phyloP scores from a whole-genome alignment of 2,113 vertebrate genomes.

The Aegypius monachus region DNA sequence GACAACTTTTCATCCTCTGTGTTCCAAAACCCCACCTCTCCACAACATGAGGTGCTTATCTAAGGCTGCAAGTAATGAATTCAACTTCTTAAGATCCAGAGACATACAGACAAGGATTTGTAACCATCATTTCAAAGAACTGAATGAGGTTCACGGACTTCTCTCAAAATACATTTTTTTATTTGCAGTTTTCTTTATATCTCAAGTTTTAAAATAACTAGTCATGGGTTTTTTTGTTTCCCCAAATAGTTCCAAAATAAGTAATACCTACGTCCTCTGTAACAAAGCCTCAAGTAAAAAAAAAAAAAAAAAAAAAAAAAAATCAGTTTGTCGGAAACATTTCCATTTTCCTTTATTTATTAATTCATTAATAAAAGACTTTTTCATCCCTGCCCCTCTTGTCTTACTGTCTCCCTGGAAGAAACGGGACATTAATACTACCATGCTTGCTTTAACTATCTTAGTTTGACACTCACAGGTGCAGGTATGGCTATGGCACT shows the following conservation, averaged over 20 bases:
- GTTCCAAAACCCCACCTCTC: neutral
- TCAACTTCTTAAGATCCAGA: neutral
- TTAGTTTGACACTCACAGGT: slow-evolving; percentile 71
- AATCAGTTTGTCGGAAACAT: neutral
- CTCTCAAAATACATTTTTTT: neutral
- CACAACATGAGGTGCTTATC: neutral
- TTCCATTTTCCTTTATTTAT: neutral
- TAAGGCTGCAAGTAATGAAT: neutral
- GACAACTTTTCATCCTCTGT: neutral
- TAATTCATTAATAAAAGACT: neutral
- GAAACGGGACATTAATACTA: neutral
- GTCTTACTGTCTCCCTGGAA: neutral
- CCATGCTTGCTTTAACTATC: slow-evolving; percentile 44
- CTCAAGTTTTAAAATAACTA: neutral
- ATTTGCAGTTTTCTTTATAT: neutral
- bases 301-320: neutral
- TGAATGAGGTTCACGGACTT: neutral
- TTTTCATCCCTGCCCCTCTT: neutral
- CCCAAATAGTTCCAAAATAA: neutral
- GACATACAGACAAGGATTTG: neutral
- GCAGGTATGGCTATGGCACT: slow-evolving; percentile 70
- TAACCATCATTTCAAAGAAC: fast-evolving
- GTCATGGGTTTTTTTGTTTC: neutral
- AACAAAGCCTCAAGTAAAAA: neutral
- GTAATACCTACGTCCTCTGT: neutral